These are phyloP conservation scores for Entomobrya multifasciata DNA, from an alignment of 2,888 invertebrate genomes.

Conservation along the genomic window DNA sequence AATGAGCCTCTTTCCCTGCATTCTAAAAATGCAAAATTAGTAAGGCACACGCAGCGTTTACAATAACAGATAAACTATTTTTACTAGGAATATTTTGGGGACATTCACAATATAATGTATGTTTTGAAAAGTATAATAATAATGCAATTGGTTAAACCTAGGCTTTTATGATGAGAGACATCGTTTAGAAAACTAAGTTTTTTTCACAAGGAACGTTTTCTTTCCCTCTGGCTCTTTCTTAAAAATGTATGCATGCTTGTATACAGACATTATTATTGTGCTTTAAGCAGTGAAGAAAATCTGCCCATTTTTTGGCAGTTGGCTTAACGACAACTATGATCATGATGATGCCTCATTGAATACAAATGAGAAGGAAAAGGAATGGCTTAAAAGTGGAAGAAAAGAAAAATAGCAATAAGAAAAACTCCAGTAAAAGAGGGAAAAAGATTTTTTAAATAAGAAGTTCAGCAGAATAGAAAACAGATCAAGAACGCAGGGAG, in stretches of 20 bases:
- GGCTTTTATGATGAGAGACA: too few species aligned
- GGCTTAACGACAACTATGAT: conserved; percentile 11
- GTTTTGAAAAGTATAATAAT: too few species aligned
- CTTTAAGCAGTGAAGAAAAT: background rate
- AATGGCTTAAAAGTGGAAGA: background rate
- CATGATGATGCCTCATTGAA: conserved; percentile 49
- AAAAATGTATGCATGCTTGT: background rate
- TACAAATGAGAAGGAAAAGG: conserved; percentile 50
- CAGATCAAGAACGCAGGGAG: background rate
- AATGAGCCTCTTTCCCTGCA: too few species aligned
- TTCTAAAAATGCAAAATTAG: too few species aligned
- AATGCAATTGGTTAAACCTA: background rate
- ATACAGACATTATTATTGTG: background rate
- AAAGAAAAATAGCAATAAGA: conserved; percentile 4
- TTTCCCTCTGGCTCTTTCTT: background rate
- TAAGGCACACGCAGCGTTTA: too few species aligned
- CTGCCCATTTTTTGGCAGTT: conserved; percentile 40
- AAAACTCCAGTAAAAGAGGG: background rate
- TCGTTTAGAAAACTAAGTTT: too few species aligned
- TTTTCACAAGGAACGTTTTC: background rate
- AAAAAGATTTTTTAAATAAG: background rate
- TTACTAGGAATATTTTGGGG: too few species aligned
- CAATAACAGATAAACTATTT: too few species aligned
- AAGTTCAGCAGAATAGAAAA: background rate
- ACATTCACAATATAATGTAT: too few species aligned